Base-by-base conservation (phyloP, 2,797 vertebrate species). In the Eospalax fontanierii region DNA sequence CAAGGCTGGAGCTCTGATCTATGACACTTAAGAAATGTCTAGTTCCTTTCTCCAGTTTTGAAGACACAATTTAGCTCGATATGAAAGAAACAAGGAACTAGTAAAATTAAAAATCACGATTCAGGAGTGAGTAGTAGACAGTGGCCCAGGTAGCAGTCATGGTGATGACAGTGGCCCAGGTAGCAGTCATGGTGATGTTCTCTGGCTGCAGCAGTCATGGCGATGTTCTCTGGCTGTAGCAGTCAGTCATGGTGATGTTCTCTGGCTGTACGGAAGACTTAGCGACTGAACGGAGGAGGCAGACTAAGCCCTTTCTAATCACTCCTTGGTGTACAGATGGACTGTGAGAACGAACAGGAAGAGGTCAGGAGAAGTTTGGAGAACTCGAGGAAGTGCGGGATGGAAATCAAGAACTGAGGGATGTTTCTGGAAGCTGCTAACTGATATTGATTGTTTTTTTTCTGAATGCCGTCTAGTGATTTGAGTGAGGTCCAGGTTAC, bases 1-100 rank as follows among this genome's bases (percentile, higher is more conserved):
- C 1, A 59, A 63, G 11, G 71, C 61, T 35, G 84, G 74, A 90
- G 68, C 43, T 66, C 33, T 11, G 11, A 54, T 57, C 43, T 89
- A 21, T 73, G 73, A 57, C 18, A 50, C 6, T 59, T 14, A 18
- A 43, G 38, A 80, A 19, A 24, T n/a, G 15, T 28, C 28, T 86
- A 19, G 46, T 71, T 96, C n/a, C 38, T 93, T 90, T 82, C 38
- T 80, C 33, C 73, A 61, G 38, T 68, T 96, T 88, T 89, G 81
- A 54, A 91, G 65, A 63, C 19, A 21, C 18, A 76, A 16, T 78
- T 16, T 18, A 28, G 54, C 85, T 85, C 92, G 46, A 35, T 71
- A 54, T 74, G 46, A 91, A 94, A 93, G 28, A 46, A 76, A 80
- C 43, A 46, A 6, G 59, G 10, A 12, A 6, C 30, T 43, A 78